A percentile compares a stretch with the other conserved stretches of the same genome.
These are phyloP conservation scores for Stylophora pistillata DNA, from an alignment of 64 coral and sea anemone species.

Conservation along the genomic window DNA sequence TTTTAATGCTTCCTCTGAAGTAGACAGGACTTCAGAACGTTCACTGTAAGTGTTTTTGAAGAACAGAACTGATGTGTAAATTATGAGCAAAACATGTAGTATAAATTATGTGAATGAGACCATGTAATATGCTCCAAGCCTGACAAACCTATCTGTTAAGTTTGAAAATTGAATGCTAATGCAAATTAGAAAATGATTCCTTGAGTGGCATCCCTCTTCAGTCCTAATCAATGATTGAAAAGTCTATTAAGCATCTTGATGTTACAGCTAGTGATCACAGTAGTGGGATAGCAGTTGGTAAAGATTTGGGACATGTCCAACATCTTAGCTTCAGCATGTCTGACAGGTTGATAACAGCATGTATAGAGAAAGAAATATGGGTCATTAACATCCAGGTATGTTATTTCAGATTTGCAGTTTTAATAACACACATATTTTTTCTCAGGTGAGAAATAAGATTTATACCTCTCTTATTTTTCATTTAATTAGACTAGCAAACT, in stretches of 20 bases:
- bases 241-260: background rate
- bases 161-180: too few species aligned
- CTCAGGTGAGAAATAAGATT: background rate
- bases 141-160: too few species aligned
- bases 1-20: too few species aligned
- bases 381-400: conserved; percentile 86
- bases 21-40: too few species aligned
- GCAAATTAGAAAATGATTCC: too few species aligned
- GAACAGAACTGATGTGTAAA: too few species aligned
- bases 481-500: conserved; percentile 74
- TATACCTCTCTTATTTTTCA: background rate
- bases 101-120: too few species aligned
- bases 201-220: too few species aligned
- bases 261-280: conserved; percentile 14
- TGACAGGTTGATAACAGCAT: conserved; percentile 75
- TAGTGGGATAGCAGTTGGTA: conserved; percentile 62
- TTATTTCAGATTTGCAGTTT: background rate
- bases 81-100: too few species aligned
- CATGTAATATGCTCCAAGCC: too few species aligned
- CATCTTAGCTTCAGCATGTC: conserved; percentile 80
- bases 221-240: too few species aligned
- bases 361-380: conserved; percentile 92
- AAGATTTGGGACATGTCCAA: conserved; percentile 85
- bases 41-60: too few species aligned
- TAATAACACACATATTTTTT: background rate